phyloP scores from a whole-genome alignment of 1,140 invertebrate genomes.

The Brachionus paranguensis region DNA sequence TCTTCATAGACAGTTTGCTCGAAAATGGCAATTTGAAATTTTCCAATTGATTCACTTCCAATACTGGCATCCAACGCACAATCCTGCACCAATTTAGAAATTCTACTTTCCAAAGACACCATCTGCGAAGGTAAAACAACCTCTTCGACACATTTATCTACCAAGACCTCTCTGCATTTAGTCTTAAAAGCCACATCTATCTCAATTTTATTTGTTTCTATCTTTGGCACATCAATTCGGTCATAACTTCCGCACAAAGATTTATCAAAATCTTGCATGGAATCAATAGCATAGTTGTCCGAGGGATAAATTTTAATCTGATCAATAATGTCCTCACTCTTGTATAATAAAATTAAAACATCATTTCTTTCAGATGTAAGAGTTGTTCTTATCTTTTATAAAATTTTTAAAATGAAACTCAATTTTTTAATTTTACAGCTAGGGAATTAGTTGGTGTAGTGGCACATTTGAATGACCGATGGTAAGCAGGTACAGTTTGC shows the following conservation, averaged over 20 bases:
- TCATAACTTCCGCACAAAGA: background rate
- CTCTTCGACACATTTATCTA: background rate
- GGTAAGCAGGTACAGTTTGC: background rate
- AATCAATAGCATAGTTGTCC: background rate
- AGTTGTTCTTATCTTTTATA: background rate
- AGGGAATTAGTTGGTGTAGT: background rate
- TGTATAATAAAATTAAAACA: background rate
- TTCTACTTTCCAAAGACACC: background rate
- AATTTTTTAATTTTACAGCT: background rate
- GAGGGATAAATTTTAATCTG: conserved; percentile 5
- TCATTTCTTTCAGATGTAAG: background rate
- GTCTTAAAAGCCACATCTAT: background rate
- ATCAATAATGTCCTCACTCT: background rate
- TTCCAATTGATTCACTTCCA: background rate
- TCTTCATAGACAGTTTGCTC: conserved; percentile 7
- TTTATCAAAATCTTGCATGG: background rate
- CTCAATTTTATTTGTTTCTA: background rate
- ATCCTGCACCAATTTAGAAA: background rate
- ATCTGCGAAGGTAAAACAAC: background rate
- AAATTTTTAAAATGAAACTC: background rate
- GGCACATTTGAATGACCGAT: background rate
- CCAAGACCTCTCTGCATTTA: background rate
- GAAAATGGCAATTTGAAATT: background rate
- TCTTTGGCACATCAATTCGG: background rate
- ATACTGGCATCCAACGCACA: background rate